A percentile compares a stretch with the other conserved stretches of the same genome.
Evolutionary conservation across 1,140 invertebrate species (phyloP).

Genomic region (Branchinecta lynchi): DNA sequence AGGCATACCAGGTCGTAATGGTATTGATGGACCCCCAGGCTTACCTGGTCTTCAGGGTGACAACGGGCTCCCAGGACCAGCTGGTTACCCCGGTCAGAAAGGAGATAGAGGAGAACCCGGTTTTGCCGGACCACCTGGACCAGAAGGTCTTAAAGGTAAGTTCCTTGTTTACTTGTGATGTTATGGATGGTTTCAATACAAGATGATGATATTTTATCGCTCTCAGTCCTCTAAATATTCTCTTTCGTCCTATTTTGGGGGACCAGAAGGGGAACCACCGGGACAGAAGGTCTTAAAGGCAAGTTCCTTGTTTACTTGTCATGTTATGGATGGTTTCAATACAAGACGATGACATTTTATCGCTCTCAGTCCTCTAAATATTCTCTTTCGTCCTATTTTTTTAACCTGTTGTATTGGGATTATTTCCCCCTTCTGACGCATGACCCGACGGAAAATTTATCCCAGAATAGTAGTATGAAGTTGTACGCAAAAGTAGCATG

Average conservation of each 20-base stretch:
- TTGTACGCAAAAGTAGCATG: no score
- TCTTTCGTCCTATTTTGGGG: no score
- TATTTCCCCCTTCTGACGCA: no score
- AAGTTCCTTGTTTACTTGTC: not conserved
- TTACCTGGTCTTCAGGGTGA: constrained; percentile 23
- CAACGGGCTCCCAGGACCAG: constrained; percentile 20
- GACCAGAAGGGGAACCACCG: no score
- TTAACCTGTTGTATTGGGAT: no score
- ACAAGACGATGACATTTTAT: not conserved
- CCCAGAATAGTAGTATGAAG: no score
- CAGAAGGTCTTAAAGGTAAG: constrained; percentile 12
- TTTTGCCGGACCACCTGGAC: not conserved
- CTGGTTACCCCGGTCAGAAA: constrained; percentile 24
- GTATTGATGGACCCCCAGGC: constrained; percentile 23
- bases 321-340: not conserved
- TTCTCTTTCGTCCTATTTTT: no score
- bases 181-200: not conserved
- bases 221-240: not conserved
- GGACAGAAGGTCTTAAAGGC: constrained; percentile 11
- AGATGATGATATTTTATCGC: not conserved
- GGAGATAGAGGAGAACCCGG: constrained; percentile 25
- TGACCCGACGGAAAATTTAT: no score
- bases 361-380: not conserved
- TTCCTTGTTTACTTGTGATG: not conserved
- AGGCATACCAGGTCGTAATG: constrained; percentile 24